Conservation (phyloP, 2,797 vertebrate species). For the Anguilla pacifica region DNA sequence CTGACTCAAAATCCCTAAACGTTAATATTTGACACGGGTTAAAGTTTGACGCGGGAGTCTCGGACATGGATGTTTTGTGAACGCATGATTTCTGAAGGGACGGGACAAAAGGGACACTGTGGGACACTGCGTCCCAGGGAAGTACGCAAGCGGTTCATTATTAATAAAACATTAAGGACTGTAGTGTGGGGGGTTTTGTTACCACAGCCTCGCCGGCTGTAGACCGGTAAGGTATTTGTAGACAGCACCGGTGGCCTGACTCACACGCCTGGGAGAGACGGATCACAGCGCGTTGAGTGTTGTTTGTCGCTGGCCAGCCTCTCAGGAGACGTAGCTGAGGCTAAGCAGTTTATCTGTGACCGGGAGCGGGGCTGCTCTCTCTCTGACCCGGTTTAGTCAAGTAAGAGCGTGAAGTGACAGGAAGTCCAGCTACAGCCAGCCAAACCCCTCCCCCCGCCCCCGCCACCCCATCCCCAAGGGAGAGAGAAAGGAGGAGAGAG, state of each 20-base stretch:
- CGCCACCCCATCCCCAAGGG: not conserved
- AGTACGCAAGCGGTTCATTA: not conserved
- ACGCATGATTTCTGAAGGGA: not conserved
- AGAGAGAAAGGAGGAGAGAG: not conserved
- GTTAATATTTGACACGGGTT: constrained; percentile 8
- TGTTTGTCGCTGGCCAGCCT: not conserved
- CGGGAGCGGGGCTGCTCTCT: constrained; percentile 41
- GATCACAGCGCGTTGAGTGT: constrained; percentile 5
- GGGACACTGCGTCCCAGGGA: not conserved
- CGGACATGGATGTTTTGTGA: not conserved
- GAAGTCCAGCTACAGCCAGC: not conserved
- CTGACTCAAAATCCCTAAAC: not conserved
- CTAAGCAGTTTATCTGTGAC: constrained; percentile 66
- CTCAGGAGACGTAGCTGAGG: constrained; percentile 50
- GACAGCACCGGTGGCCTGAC: constrained; percentile 11
- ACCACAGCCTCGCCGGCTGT: constrained; percentile 38
- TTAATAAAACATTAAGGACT: not conserved
- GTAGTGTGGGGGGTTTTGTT: constrained; percentile 2
- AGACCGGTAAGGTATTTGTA: not conserved
- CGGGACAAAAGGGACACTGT: not conserved
- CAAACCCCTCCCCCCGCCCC: not conserved
- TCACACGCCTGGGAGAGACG: constrained; percentile 2
- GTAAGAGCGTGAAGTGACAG: constrained; percentile 34
- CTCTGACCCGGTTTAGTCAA: constrained; percentile 48
- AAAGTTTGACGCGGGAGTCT: not conserved